Conservation (phyloP, 2,888 invertebrate species). For the Ormia ochracea region DNA sequence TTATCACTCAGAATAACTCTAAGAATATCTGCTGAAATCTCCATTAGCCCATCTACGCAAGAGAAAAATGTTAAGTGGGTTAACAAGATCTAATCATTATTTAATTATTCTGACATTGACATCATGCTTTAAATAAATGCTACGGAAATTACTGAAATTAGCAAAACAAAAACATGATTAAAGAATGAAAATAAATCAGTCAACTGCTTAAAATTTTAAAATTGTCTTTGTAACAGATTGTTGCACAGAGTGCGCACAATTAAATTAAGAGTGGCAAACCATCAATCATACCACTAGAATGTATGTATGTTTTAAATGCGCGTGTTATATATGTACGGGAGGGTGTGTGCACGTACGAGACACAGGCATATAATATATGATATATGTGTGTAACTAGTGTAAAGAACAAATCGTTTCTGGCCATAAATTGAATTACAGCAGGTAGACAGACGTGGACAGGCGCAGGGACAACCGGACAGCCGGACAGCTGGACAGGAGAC, state of each 20-base stretch:
- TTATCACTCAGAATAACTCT: neutral
- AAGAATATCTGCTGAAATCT: neutral
- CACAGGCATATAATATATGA: too few relatives aligned
- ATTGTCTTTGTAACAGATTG: neutral
- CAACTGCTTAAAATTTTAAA: slow-evolving; percentile 1
- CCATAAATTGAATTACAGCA: slow-evolving; percentile 15
- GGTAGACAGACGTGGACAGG: neutral
- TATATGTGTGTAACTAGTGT: neutral
- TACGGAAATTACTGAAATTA: neutral
- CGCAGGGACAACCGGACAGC: too few relatives aligned
- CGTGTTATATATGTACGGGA: too few relatives aligned
- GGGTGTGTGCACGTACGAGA: too few relatives aligned
- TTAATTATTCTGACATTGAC: slow-evolving; percentile 24
- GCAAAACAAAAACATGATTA: neutral
- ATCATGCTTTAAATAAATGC: slow-evolving; percentile 17
- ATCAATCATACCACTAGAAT: neutral
- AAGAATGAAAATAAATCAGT: neutral
- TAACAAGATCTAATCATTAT: slow-evolving; percentile 3
- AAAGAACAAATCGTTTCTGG: neutral
- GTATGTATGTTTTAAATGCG: neutral
- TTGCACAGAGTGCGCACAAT: neutral
- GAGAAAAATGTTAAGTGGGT: neutral
- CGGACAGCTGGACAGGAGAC: slow-evolving; percentile 3
- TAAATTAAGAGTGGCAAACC: neutral
- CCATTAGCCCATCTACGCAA: neutral